Evolutionary conservation across 2,888 invertebrate species (phyloP).

Genomic region (Drosophila trichaetosa): DNA sequence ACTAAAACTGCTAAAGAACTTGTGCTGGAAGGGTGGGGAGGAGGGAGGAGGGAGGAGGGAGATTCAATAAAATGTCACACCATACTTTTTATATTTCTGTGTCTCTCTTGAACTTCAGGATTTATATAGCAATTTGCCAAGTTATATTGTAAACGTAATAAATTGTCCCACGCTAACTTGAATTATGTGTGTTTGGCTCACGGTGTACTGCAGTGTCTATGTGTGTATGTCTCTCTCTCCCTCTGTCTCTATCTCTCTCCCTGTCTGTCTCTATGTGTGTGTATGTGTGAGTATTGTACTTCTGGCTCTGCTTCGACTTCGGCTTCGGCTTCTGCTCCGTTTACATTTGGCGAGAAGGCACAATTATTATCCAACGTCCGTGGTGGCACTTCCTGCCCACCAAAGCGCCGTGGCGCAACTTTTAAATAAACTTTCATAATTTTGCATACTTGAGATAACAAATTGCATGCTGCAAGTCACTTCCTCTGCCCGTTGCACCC

Average conservation of each 20-base stretch:
- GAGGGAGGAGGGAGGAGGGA: too few species aligned
- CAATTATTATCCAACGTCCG: slow-evolving; percentile 74
- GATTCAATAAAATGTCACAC: slow-evolving; percentile 37
- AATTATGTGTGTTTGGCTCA: slow-evolving; percentile 53
- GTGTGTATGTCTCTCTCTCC: slow-evolving; percentile 12
- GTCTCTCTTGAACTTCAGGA: slow-evolving; percentile 41
- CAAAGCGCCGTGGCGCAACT: slow-evolving; percentile 70
- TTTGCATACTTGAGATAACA: slow-evolving; percentile 79
- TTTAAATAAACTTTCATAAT: slow-evolving; percentile 79
- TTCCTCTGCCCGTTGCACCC: slow-evolving; percentile 38
- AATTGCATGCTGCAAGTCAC: slow-evolving; percentile 74
- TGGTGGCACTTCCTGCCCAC: slow-evolving; percentile 56
- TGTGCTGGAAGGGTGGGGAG: background rate
- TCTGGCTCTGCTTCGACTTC: background rate
- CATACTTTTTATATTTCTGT: slow-evolving; percentile 9
- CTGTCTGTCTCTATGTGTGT: background rate
- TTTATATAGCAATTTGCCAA: slow-evolving; percentile 80
- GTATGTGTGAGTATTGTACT: slow-evolving; percentile 13
- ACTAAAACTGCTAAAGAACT: background rate
- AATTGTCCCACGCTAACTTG: slow-evolving; percentile 73
- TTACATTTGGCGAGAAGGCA: slow-evolving; percentile 55
- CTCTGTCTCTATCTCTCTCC: slow-evolving; percentile 5
- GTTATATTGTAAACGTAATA: slow-evolving; percentile 81
- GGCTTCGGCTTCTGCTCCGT: slow-evolving; percentile 23
- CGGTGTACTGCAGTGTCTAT: slow-evolving; percentile 22